Evolutionary conservation across 2,797 vertebrate genomes (phyloP).

Genomic region (Onychomys leucogaster): DNA sequence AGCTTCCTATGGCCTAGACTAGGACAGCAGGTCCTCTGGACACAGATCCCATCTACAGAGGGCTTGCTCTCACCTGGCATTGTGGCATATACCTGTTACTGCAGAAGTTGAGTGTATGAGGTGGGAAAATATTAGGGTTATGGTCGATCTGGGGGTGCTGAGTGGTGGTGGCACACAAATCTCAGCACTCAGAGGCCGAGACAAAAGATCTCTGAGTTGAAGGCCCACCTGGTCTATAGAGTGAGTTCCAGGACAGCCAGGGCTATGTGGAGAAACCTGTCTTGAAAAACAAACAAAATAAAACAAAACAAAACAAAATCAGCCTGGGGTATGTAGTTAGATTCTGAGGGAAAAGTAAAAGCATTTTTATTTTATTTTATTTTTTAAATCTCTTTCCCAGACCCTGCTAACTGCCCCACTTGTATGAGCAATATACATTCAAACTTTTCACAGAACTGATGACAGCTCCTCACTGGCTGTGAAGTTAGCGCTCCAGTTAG

Average conservation of each 20-base stretch:
- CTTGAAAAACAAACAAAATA: no score
- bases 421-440: slow-evolving; percentile 15
- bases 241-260: no score
- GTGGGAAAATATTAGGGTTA: neutral
- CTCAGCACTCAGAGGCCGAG: no score
- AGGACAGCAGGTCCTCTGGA: neutral
- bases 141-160: no score
- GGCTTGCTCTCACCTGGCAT: neutral
- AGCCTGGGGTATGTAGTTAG: neutral
- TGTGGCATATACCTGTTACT: neutral
- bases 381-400: neutral
- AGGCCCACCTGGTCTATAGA: no score
- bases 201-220: no score
- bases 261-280: no score
- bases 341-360: neutral
- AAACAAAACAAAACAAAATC: no score
- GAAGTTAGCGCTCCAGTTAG: neutral
- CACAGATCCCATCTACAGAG: neutral
- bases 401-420: slow-evolving; percentile 3
- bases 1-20: no score
- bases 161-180: neutral
- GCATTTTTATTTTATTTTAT: no score
- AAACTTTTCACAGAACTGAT: slow-evolving; percentile 15
- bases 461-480: neutral
- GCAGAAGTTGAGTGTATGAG: neutral